Percentiles rank a stretch among this genome's conserved stretches.
phyloP scores from a whole-genome alignment of 2,113 vertebrate genomes.

The Caretta caretta region DNA sequence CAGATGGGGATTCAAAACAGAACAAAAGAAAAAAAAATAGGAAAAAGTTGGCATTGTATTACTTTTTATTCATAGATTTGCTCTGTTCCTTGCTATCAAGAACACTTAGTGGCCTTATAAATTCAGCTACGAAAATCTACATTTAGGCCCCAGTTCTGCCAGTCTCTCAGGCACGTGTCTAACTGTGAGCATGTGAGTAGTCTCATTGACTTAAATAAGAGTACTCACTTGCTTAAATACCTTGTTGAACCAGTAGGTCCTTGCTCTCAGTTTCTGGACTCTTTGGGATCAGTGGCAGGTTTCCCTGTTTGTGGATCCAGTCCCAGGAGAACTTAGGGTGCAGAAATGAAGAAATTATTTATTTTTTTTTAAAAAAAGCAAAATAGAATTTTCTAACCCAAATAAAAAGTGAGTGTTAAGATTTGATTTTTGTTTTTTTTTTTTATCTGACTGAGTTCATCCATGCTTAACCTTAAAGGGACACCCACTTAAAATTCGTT shows the following conservation, averaged over 20 bases:
- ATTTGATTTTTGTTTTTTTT: background rate
- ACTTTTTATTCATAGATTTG: background rate
- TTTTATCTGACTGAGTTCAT: background rate
- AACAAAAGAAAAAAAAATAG: background rate
- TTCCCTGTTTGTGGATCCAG: background rate
- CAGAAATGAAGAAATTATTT: background rate
- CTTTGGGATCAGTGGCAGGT: background rate
- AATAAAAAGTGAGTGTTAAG: background rate
- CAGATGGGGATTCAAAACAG: constrained; percentile 62
- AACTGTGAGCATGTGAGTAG: background rate
- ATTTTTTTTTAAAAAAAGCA: background rate
- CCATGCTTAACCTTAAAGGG: background rate
- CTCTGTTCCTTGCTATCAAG: background rate
- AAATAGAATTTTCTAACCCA: background rate
- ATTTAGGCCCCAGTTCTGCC: background rate
- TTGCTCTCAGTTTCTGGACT: background rate
- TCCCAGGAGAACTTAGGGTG: background rate
- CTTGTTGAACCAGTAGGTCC: background rate
- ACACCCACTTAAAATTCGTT: background rate
- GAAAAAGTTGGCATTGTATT: constrained; percentile 15
- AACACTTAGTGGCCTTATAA: background rate
- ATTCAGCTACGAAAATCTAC: background rate
- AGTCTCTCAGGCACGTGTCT: background rate
- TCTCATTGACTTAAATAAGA: background rate
- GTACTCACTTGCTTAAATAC: background rate